phyloP scores from a whole-genome alignment of 1,140 invertebrate species.

The Drosophila grimshawi region DNA sequence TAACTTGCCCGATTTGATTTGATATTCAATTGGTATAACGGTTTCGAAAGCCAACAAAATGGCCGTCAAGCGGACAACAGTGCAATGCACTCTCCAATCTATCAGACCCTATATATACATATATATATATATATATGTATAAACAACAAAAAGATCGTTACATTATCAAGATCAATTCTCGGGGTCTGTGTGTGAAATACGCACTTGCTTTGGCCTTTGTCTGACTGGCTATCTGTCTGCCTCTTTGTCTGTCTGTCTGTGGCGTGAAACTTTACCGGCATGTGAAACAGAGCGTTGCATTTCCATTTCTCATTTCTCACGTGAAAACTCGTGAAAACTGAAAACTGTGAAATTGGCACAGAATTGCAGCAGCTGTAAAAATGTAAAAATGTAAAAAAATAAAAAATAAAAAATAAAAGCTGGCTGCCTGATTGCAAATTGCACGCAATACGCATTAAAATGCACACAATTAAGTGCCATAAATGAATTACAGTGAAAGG shows the following conservation, averaged over 20 bases:
- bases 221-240: conserved; percentile 1
- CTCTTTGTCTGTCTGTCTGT: conserved; percentile 21
- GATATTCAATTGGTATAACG: conserved; percentile 76
- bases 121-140: too few relatives aligned
- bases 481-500: conserved; percentile 80
- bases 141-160: conserved; percentile 42
- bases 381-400: background rate
- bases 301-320: conserved; percentile 59
- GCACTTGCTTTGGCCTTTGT: conserved; percentile 41
- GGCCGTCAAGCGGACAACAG: conserved; percentile 38
- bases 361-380: conserved; percentile 51
- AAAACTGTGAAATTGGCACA: conserved; percentile 53
- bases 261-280: conserved; percentile 57
- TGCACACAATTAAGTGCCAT: conserved; percentile 71
- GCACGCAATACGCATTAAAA: conserved; percentile 76
- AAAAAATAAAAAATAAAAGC: conserved; percentile 13
- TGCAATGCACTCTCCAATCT: conserved; percentile 54
- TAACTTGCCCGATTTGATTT: conserved; percentile 72
- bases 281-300: conserved; percentile 70
- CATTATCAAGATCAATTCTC: conserved; percentile 45
- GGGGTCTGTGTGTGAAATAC: conserved; percentile 16
- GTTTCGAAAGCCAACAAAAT: conserved; percentile 69
- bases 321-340: conserved; percentile 54
- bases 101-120: conserved; percentile 19
- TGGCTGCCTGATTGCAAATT: conserved; percentile 57